Evolutionary conservation across 1,140 invertebrate species (phyloP), one percentile per base, ranked within the genome.

Genomic region (Adelges cooleyi): DNA sequence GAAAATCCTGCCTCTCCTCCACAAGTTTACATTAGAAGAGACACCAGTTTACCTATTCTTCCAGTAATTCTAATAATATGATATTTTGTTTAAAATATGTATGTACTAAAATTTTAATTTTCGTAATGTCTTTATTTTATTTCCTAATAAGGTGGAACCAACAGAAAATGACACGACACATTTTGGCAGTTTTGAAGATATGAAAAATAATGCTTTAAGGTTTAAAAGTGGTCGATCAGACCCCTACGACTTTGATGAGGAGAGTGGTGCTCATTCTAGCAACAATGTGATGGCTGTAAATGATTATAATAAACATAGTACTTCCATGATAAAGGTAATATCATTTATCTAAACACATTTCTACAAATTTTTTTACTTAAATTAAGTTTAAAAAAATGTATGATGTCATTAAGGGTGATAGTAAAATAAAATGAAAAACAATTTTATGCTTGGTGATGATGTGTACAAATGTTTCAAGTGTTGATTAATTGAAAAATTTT

Each of bases 1-100:
- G 66, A 38, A 65, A 74, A 59, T 81, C 83, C 73, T 74, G 83
- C 44, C 11, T 25, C 54, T 6, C 69, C 52, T 33, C 65, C 65
- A 51, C 68, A 69, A 53, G 46, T 49, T 6, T 65, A 66, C 27
- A 65, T 69, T 59, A 71, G 69, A 69, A 68, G 68, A 67, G 70
- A 71, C 50, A 59, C 67, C 4, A 27, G 25, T 51, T 13, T 62
- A n/a, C 44, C 67, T 18, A 56, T 53, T 50, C 18, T 42, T 42
- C 49, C 65, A 18, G 48, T 53, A 66, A 54, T 62, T 48, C 33
- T 22, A 18, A 29, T 44, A 27, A 5, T 42, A 4, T 5, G 15
- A 15, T 29, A 46, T 27, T 62, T 13, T 33, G n/a, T 59, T 27
- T 27, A 23, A 9, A 54, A 25, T 11, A 13, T 6, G 17, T 54